Percentiles rank a stretch among this genome's conserved stretches.
Evolutionary conservation across 1,140 invertebrate genomes (phyloP).

Genomic region (Aporrectodea caliginosa): DNA sequence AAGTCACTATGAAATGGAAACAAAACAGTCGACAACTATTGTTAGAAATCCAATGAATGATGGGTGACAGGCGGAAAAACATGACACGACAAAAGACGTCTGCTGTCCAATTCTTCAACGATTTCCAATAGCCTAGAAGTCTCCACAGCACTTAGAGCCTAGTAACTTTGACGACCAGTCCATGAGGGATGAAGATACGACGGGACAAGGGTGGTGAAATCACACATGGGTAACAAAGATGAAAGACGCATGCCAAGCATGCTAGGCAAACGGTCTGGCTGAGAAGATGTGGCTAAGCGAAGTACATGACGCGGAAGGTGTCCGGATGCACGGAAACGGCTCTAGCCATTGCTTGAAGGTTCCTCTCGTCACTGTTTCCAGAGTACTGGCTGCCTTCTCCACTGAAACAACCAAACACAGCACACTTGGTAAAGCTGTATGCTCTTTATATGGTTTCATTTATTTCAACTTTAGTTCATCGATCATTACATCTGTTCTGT

Average conservation of each 20-base stretch:
- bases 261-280: neutral
- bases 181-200: neutral
- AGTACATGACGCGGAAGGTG: constrained; percentile 99
- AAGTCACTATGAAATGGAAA: neutral
- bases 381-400: constrained; percentile 97
- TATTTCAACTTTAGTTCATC: neutral
- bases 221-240: neutral
- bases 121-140: neutral
- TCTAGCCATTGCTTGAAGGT: constrained; percentile 92
- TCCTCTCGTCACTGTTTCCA: constrained; percentile 93
- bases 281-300: constrained; percentile 73
- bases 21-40: neutral
- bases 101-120: too few relatives aligned
- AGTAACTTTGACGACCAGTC: neutral
- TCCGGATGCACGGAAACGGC: constrained; percentile 97
- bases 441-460: too few relatives aligned
- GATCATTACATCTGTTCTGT: neutral
- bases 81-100: too few relatives aligned
- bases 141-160: neutral
- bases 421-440: neutral
- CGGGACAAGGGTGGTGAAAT: neutral
- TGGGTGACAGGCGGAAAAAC: neutral
- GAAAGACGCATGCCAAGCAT: neutral
- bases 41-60: neutral
- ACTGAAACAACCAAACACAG: constrained; percentile 48